Conservation (phyloP, 2,888 invertebrate species). For the Papilio elwesi region DNA sequence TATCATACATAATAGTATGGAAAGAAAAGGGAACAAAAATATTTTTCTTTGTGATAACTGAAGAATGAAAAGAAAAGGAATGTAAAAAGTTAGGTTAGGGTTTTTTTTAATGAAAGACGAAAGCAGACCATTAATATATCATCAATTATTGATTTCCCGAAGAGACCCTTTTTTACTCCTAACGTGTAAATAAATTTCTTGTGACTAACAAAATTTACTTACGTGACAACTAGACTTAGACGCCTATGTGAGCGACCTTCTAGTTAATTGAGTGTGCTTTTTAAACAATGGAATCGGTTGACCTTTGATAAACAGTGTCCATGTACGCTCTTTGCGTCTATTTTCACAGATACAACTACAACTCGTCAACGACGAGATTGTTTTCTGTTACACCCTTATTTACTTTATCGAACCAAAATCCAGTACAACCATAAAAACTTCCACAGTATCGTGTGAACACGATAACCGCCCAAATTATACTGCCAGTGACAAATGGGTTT, state of each 20-base stretch:
- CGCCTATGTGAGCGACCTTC: background rate
- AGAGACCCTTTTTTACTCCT: too few species aligned
- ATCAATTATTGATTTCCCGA: too few species aligned
- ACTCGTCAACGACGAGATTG: slow-evolving; percentile 41
- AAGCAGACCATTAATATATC: too few species aligned
- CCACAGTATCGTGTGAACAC: slow-evolving; percentile 60
- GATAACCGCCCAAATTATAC: slow-evolving; percentile 62
- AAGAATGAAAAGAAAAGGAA: too few species aligned
- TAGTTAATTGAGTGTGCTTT: slow-evolving; percentile 28
- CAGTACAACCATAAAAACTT: slow-evolving; percentile 35
- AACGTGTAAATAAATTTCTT: background rate
- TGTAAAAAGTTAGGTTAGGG: too few species aligned
- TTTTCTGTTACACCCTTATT: slow-evolving; percentile 34
- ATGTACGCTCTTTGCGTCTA: slow-evolving; percentile 44
- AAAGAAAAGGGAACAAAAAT: too few species aligned
- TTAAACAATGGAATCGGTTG: slow-evolving; percentile 43
- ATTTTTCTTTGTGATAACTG: too few species aligned
- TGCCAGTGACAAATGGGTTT: slow-evolving; percentile 54
- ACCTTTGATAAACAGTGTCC: slow-evolving; percentile 45
- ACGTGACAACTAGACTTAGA: background rate
- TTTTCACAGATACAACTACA: slow-evolving; percentile 42
- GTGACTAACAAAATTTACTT: background rate
- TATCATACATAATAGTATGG: too few species aligned
- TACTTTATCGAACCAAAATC: slow-evolving; percentile 30
- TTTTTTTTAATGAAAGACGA: too few species aligned